Percentiles rank a stretch among this genome's conserved stretches.
phyloP scores from a whole-genome alignment of 2,888 invertebrate species.

The Boloria euphrosyne region DNA sequence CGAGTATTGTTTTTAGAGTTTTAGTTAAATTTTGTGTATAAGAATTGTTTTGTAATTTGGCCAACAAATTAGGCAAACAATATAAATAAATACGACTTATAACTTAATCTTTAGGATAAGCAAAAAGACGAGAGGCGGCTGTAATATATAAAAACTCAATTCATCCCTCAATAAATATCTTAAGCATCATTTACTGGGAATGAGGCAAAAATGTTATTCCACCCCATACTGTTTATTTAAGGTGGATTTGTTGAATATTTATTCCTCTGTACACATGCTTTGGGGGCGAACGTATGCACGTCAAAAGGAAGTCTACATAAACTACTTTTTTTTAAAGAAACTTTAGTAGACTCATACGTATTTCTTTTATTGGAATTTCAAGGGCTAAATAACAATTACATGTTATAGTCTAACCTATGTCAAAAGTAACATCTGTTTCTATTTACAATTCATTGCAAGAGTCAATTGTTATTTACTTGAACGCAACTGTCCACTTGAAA shows the following conservation, averaged over 20 bases:
- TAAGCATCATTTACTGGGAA: slow-evolving; percentile 79
- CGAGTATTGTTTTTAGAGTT: too few relatives aligned
- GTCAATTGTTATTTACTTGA: neutral
- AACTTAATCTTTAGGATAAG: slow-evolving; percentile 40
- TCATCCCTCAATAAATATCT: slow-evolving; percentile 79
- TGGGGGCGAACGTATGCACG: slow-evolving; percentile 41
- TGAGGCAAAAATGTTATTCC: slow-evolving; percentile 77
- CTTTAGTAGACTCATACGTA: neutral
- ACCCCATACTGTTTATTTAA: slow-evolving; percentile 77
- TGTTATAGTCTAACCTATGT: neutral
- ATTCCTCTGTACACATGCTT: slow-evolving; percentile 65
- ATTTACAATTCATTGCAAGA: slow-evolving; percentile 21
- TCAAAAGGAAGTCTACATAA: slow-evolving; percentile 39
- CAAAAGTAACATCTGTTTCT: slow-evolving; percentile 18
- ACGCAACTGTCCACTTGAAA: too few relatives aligned
- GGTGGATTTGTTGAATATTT: slow-evolving; percentile 80
- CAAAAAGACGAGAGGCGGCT: slow-evolving; percentile 54
- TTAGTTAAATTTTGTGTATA: neutral
- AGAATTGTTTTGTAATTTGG: neutral
- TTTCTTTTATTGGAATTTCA: slow-evolving; percentile 9
- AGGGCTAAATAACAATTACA: neutral
- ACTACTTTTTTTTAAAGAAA: slow-evolving; percentile 19
- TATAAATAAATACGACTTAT: slow-evolving; percentile 11
- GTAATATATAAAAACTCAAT: slow-evolving; percentile 72
- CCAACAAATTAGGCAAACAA: neutral